Evolutionary conservation across 1,140 invertebrate species (phyloP).

Genomic region (Pseudomyrmex sp.): DNA sequence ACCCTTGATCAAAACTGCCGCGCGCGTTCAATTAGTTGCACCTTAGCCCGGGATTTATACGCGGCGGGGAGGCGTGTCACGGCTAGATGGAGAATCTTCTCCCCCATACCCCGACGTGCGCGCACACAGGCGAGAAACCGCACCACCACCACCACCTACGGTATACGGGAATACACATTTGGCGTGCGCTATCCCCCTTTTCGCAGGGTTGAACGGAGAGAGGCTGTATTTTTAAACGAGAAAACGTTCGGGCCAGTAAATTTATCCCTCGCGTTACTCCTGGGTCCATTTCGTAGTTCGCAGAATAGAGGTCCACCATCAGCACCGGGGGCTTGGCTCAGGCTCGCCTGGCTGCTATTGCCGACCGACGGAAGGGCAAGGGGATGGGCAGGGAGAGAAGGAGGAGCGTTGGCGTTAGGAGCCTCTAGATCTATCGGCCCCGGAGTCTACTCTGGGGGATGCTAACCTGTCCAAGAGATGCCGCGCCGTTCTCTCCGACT

Average conservation of each 20-base stretch:
- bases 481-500: conserved; percentile 66
- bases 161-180: conserved; percentile 17
- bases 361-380: not conserved
- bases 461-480: conserved; percentile 73
- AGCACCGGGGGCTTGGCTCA: conserved; percentile 33
- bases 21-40: conserved; percentile 64
- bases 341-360: not conserved
- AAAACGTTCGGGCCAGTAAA: conserved; percentile 75
- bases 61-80: conserved; percentile 53
- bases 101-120: not conserved
- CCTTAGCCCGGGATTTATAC: conserved; percentile 59
- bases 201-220: conserved; percentile 17
- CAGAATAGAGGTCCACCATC: conserved; percentile 62
- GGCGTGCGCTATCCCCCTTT: conserved; percentile 48
- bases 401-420: conserved; percentile 60
- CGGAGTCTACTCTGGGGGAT: conserved; percentile 73
- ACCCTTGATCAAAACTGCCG: conserved; percentile 51
- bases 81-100: conserved; percentile 57
- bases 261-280: conserved; percentile 78
- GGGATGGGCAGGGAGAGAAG: not conserved
- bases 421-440: conserved; percentile 77
- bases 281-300: conserved; percentile 79
- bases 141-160: not conserved
- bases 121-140: not conserved
- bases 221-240: conserved; percentile 62